These are phyloP conservation scores for Neoscelio sp. DNA, from an alignment of 2,888 invertebrate species.

Conservation along the genomic window DNA sequence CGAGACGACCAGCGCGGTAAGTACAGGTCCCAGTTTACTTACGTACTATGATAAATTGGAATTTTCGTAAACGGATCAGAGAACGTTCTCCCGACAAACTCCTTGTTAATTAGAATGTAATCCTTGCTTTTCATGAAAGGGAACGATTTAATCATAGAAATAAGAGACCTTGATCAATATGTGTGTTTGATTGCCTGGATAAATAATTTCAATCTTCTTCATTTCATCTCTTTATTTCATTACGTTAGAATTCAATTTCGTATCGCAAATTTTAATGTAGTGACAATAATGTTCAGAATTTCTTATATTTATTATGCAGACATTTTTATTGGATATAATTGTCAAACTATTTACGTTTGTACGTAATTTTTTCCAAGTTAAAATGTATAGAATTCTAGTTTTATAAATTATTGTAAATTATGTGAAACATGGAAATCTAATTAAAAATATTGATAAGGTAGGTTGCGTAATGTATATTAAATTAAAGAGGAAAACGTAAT, in stretches of 20 bases:
- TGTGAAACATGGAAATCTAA: too few species aligned
- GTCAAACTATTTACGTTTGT: too few species aligned
- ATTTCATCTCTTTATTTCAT: constrained; percentile 22
- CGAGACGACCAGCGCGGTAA: constrained; percentile 59
- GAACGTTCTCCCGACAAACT: constrained; percentile 76
- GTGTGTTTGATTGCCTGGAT: constrained; percentile 22
- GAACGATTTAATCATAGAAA: constrained; percentile 63
- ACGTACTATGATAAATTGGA: constrained; percentile 79
- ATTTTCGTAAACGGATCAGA: constrained; percentile 82
- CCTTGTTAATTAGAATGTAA: constrained; percentile 74
- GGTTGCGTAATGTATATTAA: too few species aligned
- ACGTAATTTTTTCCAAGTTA: too few species aligned
- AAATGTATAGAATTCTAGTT: too few species aligned
- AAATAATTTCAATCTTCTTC: constrained; percentile 44
- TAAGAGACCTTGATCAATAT: constrained; percentile 39
- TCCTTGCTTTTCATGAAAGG: constrained; percentile 63
- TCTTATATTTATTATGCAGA: too few species aligned
- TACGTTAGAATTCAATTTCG: constrained; percentile 6
- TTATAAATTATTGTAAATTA: too few species aligned
- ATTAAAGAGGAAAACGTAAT: too few species aligned
- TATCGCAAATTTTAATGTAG: too few species aligned
- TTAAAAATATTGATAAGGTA: too few species aligned
- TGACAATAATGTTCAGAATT: too few species aligned
- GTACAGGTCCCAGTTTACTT: constrained; percentile 68
- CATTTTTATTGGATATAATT: too few species aligned